A percentile compares a stretch with the other conserved stretches of the same genome.
These are phyloP conservation scores for Acheta domesticus DNA, from an alignment of 2,888 invertebrate species.

Conservation along the genomic window DNA sequence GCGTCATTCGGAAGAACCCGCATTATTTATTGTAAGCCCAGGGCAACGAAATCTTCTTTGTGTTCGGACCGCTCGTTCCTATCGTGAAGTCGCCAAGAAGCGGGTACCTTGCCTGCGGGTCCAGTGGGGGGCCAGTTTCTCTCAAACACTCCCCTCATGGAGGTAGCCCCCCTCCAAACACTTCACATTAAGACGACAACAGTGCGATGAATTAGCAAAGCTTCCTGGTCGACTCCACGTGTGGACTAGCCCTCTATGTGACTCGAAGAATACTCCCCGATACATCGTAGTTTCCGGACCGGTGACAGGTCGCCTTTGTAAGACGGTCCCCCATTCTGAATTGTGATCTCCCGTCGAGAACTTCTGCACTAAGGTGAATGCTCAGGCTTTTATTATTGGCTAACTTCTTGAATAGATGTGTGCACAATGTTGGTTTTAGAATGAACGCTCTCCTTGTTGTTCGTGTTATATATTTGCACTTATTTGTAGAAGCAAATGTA, in stretches of 20 bases:
- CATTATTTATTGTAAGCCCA: too few relatives aligned
- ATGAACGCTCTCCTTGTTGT: background rate
- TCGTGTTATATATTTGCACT: slow-evolving; percentile 6
- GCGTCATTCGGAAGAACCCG: too few relatives aligned
- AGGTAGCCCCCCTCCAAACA: background rate
- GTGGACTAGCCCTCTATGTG: background rate
- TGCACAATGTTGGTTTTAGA: background rate
- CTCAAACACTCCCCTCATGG: background rate
- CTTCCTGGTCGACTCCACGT: background rate
- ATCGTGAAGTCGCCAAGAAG: background rate
- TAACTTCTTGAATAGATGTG: background rate
- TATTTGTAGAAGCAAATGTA: background rate
- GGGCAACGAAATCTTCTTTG: too few relatives aligned
- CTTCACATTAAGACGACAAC: slow-evolving; percentile 11
- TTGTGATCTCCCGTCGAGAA: background rate
- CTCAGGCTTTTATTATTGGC: background rate
- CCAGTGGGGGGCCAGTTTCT: background rate
- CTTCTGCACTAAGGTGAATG: background rate
- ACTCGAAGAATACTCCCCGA: background rate
- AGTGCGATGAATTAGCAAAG: background rate
- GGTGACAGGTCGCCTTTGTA: slow-evolving; percentile 18
- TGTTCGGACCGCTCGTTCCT: too few relatives aligned
- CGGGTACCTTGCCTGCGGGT: background rate
- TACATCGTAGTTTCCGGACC: background rate
- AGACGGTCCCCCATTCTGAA: background rate